A percentile compares a stretch with the other conserved stretches of the same genome.
These are phyloP conservation scores for Arctia plantaginis DNA, from an alignment of 2,888 invertebrate genomes.

Conservation along the genomic window DNA sequence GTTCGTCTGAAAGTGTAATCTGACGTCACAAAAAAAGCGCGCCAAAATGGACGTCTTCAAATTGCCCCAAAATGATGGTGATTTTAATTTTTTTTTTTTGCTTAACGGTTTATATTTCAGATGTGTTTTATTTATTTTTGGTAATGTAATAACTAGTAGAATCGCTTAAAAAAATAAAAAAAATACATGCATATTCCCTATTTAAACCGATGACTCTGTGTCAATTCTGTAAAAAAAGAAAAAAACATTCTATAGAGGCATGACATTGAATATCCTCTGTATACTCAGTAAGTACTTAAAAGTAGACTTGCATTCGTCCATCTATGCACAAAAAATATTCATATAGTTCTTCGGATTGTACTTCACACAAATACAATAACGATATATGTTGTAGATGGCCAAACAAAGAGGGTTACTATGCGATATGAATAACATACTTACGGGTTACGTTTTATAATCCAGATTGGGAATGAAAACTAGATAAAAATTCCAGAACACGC, in stretches of 20 bases:
- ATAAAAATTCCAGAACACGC: neutral
- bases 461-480: neutral
- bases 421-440: conserved; percentile 39
- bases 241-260: neutral
- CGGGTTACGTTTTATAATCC: neutral
- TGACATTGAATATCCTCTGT: neutral
- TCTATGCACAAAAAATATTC: conserved; percentile 3
- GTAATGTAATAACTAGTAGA: too few species aligned
- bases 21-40: too few species aligned
- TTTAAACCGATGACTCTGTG: too few species aligned
- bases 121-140: too few species aligned
- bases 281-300: neutral
- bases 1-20: too few species aligned
- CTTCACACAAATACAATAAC: conserved; percentile 25
- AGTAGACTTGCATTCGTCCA: neutral
- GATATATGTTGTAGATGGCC: conserved; percentile 14
- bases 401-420: conserved; percentile 25
- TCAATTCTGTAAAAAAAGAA: too few species aligned
- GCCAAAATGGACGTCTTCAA: too few species aligned
- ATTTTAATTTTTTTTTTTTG: too few species aligned
- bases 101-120: too few species aligned
- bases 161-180: too few species aligned
- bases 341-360: conserved; percentile 7
- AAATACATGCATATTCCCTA: too few species aligned
- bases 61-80: too few species aligned